Percentiles rank a stretch among this genome's conserved stretches.
Conservation (phyloP, 2,797 vertebrate species). For the Coilia nasus region DNA sequence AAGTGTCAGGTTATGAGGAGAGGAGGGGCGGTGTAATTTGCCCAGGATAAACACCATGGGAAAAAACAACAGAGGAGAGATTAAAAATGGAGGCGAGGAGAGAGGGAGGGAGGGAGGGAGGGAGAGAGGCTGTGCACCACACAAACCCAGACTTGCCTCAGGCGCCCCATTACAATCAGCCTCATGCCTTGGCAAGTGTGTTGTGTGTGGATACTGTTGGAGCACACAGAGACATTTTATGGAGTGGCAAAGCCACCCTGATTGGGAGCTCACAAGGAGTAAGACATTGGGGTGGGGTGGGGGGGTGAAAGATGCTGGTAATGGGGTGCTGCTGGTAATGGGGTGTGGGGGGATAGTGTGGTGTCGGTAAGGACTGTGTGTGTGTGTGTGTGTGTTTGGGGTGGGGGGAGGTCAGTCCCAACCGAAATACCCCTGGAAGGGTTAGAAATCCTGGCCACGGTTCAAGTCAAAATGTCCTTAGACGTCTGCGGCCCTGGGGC, state of each 20-base stretch:
- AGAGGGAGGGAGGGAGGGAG: too few relatives aligned
- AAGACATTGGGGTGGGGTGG: neutral
- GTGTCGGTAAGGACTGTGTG: too few relatives aligned
- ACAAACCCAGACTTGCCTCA: neutral
- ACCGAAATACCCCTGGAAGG: neutral
- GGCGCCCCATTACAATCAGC: neutral
- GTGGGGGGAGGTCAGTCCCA: neutral
- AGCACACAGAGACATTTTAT: neutral
- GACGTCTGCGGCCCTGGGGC: conserved; percentile 57
- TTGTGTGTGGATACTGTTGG: conserved; percentile 4
- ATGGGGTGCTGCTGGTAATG: neutral
- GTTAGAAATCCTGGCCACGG: conserved; percentile 41
- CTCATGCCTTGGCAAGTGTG: conserved; percentile 6
- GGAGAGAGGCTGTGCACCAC: neutral
- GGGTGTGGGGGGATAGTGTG: too few relatives aligned
- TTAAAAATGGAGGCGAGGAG: neutral
- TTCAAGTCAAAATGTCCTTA: conserved; percentile 57
- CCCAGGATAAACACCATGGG: neutral
- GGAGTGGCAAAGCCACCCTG: conserved; percentile 17
- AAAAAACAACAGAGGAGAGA: neutral
- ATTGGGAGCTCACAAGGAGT: conserved; percentile 27
- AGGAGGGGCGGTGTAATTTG: neutral
- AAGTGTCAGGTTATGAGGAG: neutral
- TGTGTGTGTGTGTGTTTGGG: too few relatives aligned
- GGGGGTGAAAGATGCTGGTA: neutral